Base-by-base conservation (phyloP, 2,888 invertebrate genomes). In the Cepaea hortensis region DNA sequence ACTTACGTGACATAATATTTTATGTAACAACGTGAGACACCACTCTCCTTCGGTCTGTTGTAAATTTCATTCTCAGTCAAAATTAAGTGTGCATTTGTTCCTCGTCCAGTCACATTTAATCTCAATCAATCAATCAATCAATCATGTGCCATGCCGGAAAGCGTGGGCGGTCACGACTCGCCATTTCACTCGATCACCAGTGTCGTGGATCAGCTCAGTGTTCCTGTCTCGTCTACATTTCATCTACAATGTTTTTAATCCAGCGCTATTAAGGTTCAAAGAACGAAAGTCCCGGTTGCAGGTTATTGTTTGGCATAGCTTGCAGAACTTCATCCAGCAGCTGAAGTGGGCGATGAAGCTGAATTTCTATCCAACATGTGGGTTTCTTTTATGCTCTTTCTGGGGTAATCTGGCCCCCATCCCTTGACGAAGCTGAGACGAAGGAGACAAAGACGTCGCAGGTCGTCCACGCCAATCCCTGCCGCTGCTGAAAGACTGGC, bases 391-490 rank as follows among this genome's bases (percentile, higher is more conserved):
- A 99, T 99, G 90, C 97, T 98, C 94, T 97, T 97, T 89, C 99
- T 96, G 23, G 98, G 98, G 95, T 99, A 99, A 95, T 99, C 98
- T 3, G 98, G 98, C 84, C 99, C 99, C 99, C 99, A 99, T 90
- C 99, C 99, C 95, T 99, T 99, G n/a, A 99, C 99, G 95, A 99
- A 99, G 94, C 98, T 99, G 92, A 99, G 91, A 85, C 99, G 96
- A 91, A 99, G 96, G 94, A 99, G 99, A 95, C 99, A 99, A 88
- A 99, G 96, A 88, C 99, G 96, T 88, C 99, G 96, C 89, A 99
- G 96, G 95, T 99, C 99, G 94, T 99, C 99, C 20, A 99, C 99
- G 46, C 99, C 99, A 90, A 99, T 98, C 18, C 99, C 99, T 62
- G 98, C 98, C 9, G 98, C 98, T 84, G 98, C 98, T 85, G 97